These are phyloP conservation scores for Pangasius macronema DNA, from an alignment of 2,797 vertebrate species.

Conservation along the genomic window DNA sequence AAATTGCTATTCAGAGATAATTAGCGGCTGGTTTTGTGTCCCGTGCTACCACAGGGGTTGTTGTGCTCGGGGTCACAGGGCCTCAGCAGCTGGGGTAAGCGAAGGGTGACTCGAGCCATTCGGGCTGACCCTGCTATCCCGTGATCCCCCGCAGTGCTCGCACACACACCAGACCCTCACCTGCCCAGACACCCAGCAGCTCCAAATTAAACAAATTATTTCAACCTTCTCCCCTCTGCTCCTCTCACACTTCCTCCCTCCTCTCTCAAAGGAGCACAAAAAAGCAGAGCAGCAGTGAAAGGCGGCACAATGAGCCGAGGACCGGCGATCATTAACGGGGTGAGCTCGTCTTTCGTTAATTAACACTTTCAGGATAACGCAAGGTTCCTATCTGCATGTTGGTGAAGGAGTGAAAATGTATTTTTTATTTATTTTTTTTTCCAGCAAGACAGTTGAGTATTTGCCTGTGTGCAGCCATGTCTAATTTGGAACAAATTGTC, in stretches of 20 bases:
- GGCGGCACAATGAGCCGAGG: conserved; percentile 75
- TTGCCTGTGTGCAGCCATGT: conserved; percentile 55
- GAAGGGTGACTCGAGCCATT: conserved; percentile 75
- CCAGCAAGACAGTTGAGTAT: conserved; percentile 69
- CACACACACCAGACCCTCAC: conserved; percentile 75
- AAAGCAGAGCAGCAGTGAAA: conserved; percentile 73
- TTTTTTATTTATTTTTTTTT: conserved; percentile 64
- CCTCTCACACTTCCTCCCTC: conserved; percentile 58
- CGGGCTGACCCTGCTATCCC: conserved; percentile 56
- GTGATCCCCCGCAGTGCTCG: conserved; percentile 69
- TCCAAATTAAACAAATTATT: conserved; percentile 86
- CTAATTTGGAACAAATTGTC: conserved; percentile 62
- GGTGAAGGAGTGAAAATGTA: conserved; percentile 72
- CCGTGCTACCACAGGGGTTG: conserved; percentile 38
- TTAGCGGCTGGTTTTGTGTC: conserved; percentile 80
- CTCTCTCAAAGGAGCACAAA: conserved; percentile 59
- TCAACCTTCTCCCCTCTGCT: conserved; percentile 64
- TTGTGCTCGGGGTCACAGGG: conserved; percentile 70
- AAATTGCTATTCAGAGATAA: conserved; percentile 90
- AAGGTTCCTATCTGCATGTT: conserved; percentile 78
- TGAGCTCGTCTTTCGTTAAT: conserved; percentile 87
- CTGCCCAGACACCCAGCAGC: conserved; percentile 80
- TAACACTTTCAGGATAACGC: conserved; percentile 86
- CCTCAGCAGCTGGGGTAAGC: conserved; percentile 78
- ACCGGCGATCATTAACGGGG: conserved; percentile 80